Evolutionary conservation across 2,797 vertebrate species (phyloP).

Genomic region (Lepus oiostolus): DNA sequence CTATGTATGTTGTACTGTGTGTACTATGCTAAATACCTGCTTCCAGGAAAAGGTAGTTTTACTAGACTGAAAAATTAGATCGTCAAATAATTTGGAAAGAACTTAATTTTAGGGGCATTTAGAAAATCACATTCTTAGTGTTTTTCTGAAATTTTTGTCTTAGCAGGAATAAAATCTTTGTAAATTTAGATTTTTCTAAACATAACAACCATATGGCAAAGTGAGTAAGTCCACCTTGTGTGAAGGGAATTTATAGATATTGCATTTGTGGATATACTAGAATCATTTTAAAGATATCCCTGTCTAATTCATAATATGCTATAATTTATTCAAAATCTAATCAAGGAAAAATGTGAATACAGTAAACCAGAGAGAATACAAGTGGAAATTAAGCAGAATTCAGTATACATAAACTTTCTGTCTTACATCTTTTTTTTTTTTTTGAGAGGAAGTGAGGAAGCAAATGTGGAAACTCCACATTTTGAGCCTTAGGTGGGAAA

Average conservation of each 20-base stretch:
- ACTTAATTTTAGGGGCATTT: not conserved
- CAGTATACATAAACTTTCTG: not conserved
- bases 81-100: not conserved
- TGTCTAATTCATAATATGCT: slow-evolving; percentile 5
- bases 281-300: slow-evolving; percentile 27
- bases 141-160: not conserved
- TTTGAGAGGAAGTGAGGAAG: not conserved
- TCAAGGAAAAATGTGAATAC: slow-evolving; percentile 46
- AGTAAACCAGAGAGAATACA: not conserved
- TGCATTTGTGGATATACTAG: not conserved
- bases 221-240: not conserved
- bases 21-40: no score
- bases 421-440: not conserved
- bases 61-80: slow-evolving; percentile 24
- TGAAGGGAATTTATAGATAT: slow-evolving; percentile 8
- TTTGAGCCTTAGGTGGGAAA: not conserved
- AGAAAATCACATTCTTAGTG: not conserved
- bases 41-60: no score
- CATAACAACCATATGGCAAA: not conserved
- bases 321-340: not conserved
- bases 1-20: no score
- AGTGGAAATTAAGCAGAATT: not conserved
- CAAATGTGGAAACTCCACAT: not conserved
- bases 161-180: slow-evolving; percentile 44
- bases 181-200: not conserved